Evolutionary conservation across 2,113 vertebrate species (phyloP), one percentile per base, ranked within the genome.

Genomic region (Tragelaphus imberbis): DNA sequence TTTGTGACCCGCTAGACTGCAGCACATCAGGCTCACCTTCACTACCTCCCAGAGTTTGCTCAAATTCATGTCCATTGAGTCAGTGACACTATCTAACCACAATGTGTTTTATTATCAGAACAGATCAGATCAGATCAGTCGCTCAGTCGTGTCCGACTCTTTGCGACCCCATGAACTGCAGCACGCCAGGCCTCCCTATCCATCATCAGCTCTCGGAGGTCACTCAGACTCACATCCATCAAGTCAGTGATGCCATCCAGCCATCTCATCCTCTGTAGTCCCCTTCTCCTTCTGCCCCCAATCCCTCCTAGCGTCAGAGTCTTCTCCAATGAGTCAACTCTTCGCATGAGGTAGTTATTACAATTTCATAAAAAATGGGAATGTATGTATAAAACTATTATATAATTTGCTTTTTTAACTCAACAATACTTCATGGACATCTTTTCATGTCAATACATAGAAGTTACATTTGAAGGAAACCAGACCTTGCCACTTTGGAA

Each of bases 401-500:
- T 68, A 25, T 75, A 87, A 77, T 49, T 87, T 82, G 23, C 92
- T 94, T 77, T 90, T 82, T 94, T 71, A 92, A 94, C 28, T 94
- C 68, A 88, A 63, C 6, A 93, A 40, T 82, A 49, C 23, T 94
- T 91, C 25, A n/a, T 75, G 25, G 40, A 55, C 28, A 85, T 88
- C 44, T 94, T 89, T 30, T 33, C 33, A 63, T 55, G 3, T 94
- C 8, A 55, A 65, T 63, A 86, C 30, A 71, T 14, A 85, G 47
- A 81, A 85, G 5, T 81, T 80, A 88, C 6, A 33, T 19, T 91
- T 86, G 56, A 79, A 55, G 58, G 47, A 47, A 91, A 63, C n/a
- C 28, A 77, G n/a, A 85, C 17, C 59, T n/a, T 63, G 13, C 56
- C 7, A 47, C 10, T 85, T 91, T 63, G 25, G 27, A 81, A 51